phyloP scores from a whole-genome alignment of 2,888 invertebrate species.

The Melitaea athalia region DNA sequence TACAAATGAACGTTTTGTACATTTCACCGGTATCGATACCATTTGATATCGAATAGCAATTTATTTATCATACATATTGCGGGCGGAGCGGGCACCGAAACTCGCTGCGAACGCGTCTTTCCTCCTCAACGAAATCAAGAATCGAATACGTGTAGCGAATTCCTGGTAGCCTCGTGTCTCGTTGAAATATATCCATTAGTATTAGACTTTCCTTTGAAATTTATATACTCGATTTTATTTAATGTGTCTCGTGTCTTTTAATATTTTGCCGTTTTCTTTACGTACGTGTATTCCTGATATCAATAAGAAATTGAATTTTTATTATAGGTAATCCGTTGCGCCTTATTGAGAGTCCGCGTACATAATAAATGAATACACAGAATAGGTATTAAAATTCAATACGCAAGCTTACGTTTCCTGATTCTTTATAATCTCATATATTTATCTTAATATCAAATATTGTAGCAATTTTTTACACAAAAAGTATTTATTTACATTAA shows the following conservation, averaged over 20 bases:
- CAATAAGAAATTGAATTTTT: constrained; percentile 25
- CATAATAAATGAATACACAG: background rate
- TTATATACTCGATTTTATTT: constrained; percentile 29
- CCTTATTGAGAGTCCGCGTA: background rate
- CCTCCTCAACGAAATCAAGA: constrained; percentile 74
- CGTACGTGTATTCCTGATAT: constrained; percentile 10
- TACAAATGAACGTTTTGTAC: constrained; percentile 76
- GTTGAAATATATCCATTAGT: constrained; percentile 52
- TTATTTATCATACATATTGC: constrained; percentile 83
- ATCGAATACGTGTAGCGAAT: constrained; percentile 76
- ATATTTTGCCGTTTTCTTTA: constrained; percentile 9
- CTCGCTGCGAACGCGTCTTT: constrained; percentile 67
- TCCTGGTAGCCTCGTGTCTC: constrained; percentile 53
- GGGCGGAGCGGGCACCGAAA: constrained; percentile 62
- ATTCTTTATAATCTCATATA: background rate
- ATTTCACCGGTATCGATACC: constrained; percentile 76
- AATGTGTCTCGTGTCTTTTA: constrained; percentile 16
- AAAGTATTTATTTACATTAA: too few species aligned
- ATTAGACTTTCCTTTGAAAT: constrained; percentile 32
- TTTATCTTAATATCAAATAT: background rate
- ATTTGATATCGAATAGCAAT: constrained; percentile 82
- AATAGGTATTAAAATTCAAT: constrained; percentile 2
- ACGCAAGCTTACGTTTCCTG: background rate
- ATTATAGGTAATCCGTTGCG: constrained; percentile 12
- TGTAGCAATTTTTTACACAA: background rate